Evolutionary conservation across 2,797 vertebrate species (phyloP).

Genomic region (Clamator glandarius): DNA sequence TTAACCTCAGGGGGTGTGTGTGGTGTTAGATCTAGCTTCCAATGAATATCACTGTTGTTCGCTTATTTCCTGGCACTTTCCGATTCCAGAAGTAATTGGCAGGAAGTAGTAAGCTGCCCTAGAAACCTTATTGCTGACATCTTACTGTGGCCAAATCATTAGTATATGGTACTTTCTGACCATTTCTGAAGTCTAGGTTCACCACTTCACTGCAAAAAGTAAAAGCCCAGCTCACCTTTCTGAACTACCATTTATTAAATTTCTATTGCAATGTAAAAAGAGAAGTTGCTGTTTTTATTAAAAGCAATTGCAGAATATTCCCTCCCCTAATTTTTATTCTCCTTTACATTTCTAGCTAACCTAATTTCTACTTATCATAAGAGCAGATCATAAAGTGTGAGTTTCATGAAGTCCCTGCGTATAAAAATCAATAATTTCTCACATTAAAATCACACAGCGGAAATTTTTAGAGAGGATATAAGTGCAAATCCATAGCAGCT

Average conservation of each 20-base stretch:
- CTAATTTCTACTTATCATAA: neutral
- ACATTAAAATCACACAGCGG: neutral
- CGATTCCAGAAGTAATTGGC: conserved; percentile 1
- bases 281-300: conserved; percentile 3
- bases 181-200: neutral
- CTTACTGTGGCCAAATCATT: neutral
- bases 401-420: conserved; percentile 11
- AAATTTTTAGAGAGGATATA: conserved; percentile 21
- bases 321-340: neutral
- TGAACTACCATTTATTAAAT: neutral
- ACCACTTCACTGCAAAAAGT: neutral
- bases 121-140: neutral
- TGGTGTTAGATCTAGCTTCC: neutral
- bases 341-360: conserved; percentile 23
- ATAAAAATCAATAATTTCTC: conserved; percentile 44
- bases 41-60: neutral
- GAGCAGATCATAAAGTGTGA: neutral
- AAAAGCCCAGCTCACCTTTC: neutral
- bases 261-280: neutral
- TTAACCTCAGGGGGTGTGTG: neutral
- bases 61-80: neutral
- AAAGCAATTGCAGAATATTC: neutral
- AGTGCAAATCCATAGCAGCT: conserved; percentile 3
- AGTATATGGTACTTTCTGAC: neutral
- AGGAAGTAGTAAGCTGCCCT: conserved; percentile 9